Evolutionary conservation across 92 coral and sea anemone species (phyloP), one percentile per base, ranked within the genome.

Genomic region (Porites evermanni): DNA sequence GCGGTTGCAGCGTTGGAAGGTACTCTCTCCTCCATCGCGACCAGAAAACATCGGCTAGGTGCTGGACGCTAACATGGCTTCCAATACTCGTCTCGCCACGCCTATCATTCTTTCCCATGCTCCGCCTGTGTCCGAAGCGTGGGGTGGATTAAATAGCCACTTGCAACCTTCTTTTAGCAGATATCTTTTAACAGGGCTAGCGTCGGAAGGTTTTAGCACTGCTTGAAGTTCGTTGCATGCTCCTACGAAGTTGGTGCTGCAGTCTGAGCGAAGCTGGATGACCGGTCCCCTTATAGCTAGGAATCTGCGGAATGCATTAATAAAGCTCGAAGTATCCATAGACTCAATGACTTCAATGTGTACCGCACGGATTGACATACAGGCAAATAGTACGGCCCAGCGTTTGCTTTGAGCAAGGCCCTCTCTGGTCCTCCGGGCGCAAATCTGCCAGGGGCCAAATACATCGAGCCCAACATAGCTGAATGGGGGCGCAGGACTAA

Each of bases 231-330:
- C 63, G 63, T 58, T 58, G 63, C 11, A 14, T 14, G 63, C 63
- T 11, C 63, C 63, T 58, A 58, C 63, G 16, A 58, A 58, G 63
- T 58, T 58, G 63, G 63, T 10, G 63, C 63, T 16, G 16, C 63
- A 29, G 32, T 29, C 32, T 11, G 63, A 58, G 63, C 63, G 63
- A 10, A 58, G 26, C 32, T 2, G 3, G 65, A 77, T 58, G 19
- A 85, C 93, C 51, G 89, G 86, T 60, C 90, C 90, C 26, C 93
- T 64, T 47, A 64, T 65, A 4, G 90, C 87, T 19, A 79, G 78
- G 80, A 84, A 89, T 64, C 86, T 70, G 3, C 56, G 32, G 32
- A 29, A 2, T 29, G 32, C 32, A 29, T 29, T 29, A 29, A 29
- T 29, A 29, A 29, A 29, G 77, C 32, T 29, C 32, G 32, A 29